A percentile compares a stretch with the other conserved stretches of the same genome.
These are phyloP conservation scores for Bolinopsis microptera DNA, from an alignment of 37 sponge, comb jelly and placozoan species.

Conservation along the genomic window DNA sequence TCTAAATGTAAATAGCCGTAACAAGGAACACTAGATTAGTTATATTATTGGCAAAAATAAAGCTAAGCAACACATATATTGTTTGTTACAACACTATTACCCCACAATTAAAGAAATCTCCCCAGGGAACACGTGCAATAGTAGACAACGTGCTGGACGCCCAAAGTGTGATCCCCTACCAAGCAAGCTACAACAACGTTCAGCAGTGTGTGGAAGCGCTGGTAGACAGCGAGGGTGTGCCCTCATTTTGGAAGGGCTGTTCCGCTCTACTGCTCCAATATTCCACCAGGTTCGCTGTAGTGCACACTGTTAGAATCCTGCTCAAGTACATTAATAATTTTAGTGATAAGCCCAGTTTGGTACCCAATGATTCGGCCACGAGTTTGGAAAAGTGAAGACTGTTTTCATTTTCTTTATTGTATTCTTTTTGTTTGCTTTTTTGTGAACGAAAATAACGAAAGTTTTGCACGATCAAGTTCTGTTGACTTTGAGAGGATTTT, in stretches of 20 bases:
- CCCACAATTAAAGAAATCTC: too few species aligned
- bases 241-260: neutral
- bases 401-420: neutral
- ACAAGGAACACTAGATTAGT: too few species aligned
- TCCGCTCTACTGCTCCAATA: conserved; percentile 32
- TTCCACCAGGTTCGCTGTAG: neutral
- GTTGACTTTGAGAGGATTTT: too few species aligned
- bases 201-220: conserved; percentile 44
- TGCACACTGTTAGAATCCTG: neutral
- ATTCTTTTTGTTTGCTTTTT: neutral
- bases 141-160: conserved; percentile 49
- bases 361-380: neutral
- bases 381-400: neutral
- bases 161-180: conserved; percentile 3
- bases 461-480: too few species aligned
- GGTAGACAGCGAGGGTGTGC: neutral
- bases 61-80: too few species aligned
- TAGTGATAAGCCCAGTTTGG: neutral
- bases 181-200: conserved; percentile 2
- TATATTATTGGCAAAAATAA: too few species aligned
- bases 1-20: too few species aligned
- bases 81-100: too few species aligned
- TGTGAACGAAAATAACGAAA: too few species aligned
- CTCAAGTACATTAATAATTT: neutral
- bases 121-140: conserved; percentile 17